Evolutionary conservation across 2,888 invertebrate species (phyloP).

Genomic region (Sinelater perroti): DNA sequence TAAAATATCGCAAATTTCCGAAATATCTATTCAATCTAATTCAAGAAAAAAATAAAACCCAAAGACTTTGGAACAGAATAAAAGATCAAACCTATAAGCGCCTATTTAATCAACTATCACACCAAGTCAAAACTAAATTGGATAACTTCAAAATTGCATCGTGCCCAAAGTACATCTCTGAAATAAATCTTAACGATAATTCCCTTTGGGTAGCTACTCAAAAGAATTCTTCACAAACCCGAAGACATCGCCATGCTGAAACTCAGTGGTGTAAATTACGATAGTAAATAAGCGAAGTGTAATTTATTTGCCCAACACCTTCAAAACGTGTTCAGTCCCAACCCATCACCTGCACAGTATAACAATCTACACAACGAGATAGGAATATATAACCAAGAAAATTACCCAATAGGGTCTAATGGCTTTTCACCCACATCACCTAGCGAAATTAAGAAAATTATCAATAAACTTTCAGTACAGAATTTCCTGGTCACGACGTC

Average conservation of each 20-base stretch:
- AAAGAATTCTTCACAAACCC: neutral
- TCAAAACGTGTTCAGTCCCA: conserved; percentile 1
- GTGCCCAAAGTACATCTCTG: neutral
- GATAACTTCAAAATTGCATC: too few species aligned
- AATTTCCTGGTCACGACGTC: conserved; percentile 1
- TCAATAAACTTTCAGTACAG: neutral
- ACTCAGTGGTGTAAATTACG: neutral
- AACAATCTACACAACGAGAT: neutral
- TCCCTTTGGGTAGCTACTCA: neutral
- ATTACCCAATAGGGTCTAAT: too few species aligned
- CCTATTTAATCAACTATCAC: neutral
- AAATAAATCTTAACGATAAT: neutral
- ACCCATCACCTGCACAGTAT: conserved; percentile 1
- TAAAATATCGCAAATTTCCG: too few species aligned
- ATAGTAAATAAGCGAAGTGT: neutral
- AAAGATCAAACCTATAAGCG: conserved; percentile 6
- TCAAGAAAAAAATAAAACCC: conserved; percentile 1
- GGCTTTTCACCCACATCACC: neutral
- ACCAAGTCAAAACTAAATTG: neutral
- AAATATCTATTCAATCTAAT: neutral
- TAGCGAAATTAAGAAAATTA: neutral
- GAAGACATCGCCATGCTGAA: neutral
- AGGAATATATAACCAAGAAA: neutral
- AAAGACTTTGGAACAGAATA: neutral
- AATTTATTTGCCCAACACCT: conserved; percentile 1